Base-by-base conservation (phyloP, 2,113 vertebrate genomes). In the Pandion haliaetus region DNA sequence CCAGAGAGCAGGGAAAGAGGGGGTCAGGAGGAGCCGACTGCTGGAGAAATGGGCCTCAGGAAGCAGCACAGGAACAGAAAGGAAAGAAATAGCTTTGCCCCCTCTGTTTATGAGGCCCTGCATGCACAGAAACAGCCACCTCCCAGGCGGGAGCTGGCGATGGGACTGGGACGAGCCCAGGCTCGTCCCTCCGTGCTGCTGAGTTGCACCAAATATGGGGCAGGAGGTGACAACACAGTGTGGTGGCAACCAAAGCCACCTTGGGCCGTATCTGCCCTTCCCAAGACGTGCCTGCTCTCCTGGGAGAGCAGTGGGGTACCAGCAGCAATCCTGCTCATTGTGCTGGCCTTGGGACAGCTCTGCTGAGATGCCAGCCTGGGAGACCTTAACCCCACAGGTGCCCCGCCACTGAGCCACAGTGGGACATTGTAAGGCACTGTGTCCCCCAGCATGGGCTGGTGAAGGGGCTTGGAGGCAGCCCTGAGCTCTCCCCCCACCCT, bases 401-500 rank as follows among this genome's bases (percentile, higher is more conserved):
- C 4, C 40, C 24, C 29, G 29, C 36, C 6, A 5, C 73, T 74
- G 45, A 74, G 59, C 19, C 45, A 26, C 24, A 2, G 59, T 8
- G 24, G 24, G 59, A 44, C 24, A 18, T 2, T 8, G 0, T 1
- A 16, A 47, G 34, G 81, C 62, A 8, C 61, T 1, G 1, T 15
- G 34, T 29, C 3, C 31, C 24, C 23, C 58, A n/a, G 42, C 25
- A 7, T 0, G 38, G 72, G 38, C 47, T 24, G 45, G 4, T 17
- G 26, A 80, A 36, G 45, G 25, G 29, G 8, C 17, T 17, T 28
- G 76, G 50, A 52, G 50, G 36, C 15, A 38, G 29, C 6, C 24
- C 16, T 1, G 0, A 52, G 54, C 32, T 40, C 25, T 63, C 1
- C 50, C 13, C 7, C 8, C 2, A 18, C 1, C 3, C 7, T 9